Evolutionary conservation across 2,113 vertebrate genomes (phyloP).

Genomic region (Shinisaurus crocodilurus): DNA sequence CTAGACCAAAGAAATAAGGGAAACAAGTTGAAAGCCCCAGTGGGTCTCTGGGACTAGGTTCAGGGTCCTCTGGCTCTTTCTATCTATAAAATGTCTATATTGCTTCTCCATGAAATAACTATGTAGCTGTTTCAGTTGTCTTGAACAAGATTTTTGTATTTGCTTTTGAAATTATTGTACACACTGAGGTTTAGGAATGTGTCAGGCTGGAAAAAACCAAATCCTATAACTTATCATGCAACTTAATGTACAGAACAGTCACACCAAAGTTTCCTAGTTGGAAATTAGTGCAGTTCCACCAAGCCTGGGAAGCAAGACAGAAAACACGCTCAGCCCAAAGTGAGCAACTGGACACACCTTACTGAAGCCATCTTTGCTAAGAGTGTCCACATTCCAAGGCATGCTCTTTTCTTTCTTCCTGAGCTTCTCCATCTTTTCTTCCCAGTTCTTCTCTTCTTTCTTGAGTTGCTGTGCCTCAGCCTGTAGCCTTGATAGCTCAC

Average conservation of each 20-base stretch:
- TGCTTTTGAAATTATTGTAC: not conserved
- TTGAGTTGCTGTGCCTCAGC: constrained; percentile 81
- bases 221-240: not conserved
- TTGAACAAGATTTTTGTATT: not conserved
- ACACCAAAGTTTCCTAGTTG: not conserved
- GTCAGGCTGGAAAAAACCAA: not conserved
- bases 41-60: not conserved
- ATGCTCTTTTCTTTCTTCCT: constrained; percentile 84
- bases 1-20: not conserved
- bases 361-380: constrained; percentile 92
- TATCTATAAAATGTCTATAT: not conserved
- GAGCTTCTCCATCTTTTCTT: constrained; percentile 82
- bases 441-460: constrained; percentile 81
- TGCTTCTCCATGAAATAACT: not conserved
- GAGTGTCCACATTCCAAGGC: constrained; percentile 92
- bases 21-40: not conserved
- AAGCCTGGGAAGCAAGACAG: not conserved
- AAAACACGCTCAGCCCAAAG: not conserved
- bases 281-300: not conserved
- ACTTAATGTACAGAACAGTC: not conserved
- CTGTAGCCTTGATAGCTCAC: constrained; percentile 76
- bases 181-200: not conserved
- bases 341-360: constrained; percentile 77
- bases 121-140: not conserved
- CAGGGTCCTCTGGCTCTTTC: not conserved